phyloP scores from a whole-genome alignment of 2,888 invertebrate species.

The Deilephila elpenor region DNA sequence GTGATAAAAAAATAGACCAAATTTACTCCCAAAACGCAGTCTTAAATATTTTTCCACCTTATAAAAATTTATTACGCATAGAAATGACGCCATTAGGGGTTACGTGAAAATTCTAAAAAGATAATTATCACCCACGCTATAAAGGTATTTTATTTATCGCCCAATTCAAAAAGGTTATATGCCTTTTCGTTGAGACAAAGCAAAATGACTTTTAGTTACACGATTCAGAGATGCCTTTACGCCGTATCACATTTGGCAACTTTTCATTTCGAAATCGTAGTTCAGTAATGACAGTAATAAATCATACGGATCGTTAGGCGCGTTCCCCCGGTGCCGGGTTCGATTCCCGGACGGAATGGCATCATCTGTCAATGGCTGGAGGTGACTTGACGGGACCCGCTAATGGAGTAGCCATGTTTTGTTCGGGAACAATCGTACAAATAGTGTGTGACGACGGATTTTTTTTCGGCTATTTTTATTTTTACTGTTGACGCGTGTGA shows the following conservation, averaged over 20 bases:
- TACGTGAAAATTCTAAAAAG: slow-evolving; percentile 64
- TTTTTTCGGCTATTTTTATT: slow-evolving; percentile 21
- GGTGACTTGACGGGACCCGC: slow-evolving; percentile 81
- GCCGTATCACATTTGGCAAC: slow-evolving; percentile 48
- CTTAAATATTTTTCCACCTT: not conserved
- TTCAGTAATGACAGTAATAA: slow-evolving; percentile 82
- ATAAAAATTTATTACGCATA: slow-evolving; percentile 4
- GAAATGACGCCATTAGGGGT: slow-evolving; percentile 50
- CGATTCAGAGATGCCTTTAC: slow-evolving; percentile 38
- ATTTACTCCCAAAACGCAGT: not conserved
- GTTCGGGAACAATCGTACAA: slow-evolving; percentile 58
- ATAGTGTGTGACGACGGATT: slow-evolving; percentile 22
- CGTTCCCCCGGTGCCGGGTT: slow-evolving; percentile 77
- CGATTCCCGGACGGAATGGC: slow-evolving; percentile 83
- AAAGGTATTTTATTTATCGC: slow-evolving; percentile 41
- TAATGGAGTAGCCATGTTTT: slow-evolving; percentile 80
- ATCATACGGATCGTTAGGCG: slow-evolving; percentile 84
- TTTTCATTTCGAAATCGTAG: slow-evolving; percentile 59
- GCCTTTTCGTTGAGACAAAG: slow-evolving; percentile 20
- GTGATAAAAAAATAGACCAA: too few relatives aligned
- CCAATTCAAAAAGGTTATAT: slow-evolving; percentile 43
- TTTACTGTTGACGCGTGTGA: slow-evolving; percentile 11
- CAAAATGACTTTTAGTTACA: slow-evolving; percentile 34
- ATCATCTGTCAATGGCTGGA: slow-evolving; percentile 82
- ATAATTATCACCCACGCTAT: slow-evolving; percentile 68